Percentiles rank a stretch among this genome's conserved stretches.
These are phyloP conservation scores for Trachelus iudaicus DNA, from an alignment of 2,888 invertebrate species.

Conservation along the genomic window DNA sequence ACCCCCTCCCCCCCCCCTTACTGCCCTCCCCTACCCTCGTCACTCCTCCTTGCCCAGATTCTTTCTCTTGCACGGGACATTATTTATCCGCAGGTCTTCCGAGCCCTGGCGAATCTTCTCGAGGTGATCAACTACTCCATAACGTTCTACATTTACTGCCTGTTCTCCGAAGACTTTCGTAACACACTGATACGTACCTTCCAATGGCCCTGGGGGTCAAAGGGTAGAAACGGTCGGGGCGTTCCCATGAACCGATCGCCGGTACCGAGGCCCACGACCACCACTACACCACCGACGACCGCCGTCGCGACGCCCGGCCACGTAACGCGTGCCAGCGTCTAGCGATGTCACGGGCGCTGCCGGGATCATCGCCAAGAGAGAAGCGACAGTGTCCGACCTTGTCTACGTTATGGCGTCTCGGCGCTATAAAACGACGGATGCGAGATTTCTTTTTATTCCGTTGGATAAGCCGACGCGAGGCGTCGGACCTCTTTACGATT, in stretches of 20 bases:
- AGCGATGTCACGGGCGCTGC: slow-evolving; percentile 15
- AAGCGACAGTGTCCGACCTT: neutral
- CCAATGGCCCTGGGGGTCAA: slow-evolving; percentile 68
- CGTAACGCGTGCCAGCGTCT: slow-evolving; percentile 52
- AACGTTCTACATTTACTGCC: slow-evolving; percentile 83
- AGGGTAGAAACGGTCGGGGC: slow-evolving; percentile 34
- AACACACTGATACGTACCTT: slow-evolving; percentile 76
- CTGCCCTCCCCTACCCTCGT: slow-evolving; percentile 7
- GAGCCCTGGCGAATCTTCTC: slow-evolving; percentile 78
- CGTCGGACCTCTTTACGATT: too few species aligned
- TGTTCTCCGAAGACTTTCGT: slow-evolving; percentile 82
- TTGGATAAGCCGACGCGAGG: too few species aligned
- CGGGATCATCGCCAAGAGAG: neutral
- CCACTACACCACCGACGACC: slow-evolving; percentile 51
- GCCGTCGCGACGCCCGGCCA: slow-evolving; percentile 48
- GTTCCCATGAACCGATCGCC: slow-evolving; percentile 50
- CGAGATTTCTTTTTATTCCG: too few species aligned
- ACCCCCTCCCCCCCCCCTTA: too few species aligned
- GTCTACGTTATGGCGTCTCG: neutral
- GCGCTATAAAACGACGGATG: neutral
- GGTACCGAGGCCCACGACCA: slow-evolving; percentile 47
- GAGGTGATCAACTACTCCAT: slow-evolving; percentile 82
- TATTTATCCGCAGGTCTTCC: slow-evolving; percentile 69
- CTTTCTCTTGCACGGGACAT: slow-evolving; percentile 9
- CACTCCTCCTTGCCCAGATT: slow-evolving; percentile 4